Evolutionary conservation across 1,140 invertebrate species (phyloP), one percentile per base, ranked within the genome.

Genomic region (Eubasilissa regina): DNA sequence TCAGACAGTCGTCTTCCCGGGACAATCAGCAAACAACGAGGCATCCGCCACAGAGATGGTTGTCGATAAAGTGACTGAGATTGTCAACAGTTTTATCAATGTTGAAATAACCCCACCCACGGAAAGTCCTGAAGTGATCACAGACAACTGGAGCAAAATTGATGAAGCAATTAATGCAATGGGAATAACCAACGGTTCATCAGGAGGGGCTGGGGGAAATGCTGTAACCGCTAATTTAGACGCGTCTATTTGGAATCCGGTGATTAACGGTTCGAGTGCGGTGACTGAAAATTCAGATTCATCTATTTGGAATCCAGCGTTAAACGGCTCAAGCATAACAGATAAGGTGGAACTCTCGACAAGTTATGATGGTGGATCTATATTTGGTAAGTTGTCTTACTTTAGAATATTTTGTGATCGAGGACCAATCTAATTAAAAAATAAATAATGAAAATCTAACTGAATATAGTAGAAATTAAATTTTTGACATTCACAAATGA

Each of bases 161-260:
- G 35, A 77, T n/a, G 75, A 77, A 0, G 75, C 75, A 10, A 47
- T 43, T 3, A 66, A 77, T 10, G 75, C 75, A 12, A 44, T 77
- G 44, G 58, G 62, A n/a, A 60, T 45, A 0, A 8, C 9, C 44
- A 35, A 73, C 11, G 19, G 48, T 0, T 21, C 17, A 11, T 8
- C 47, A 25, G 13, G 6, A 4, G 19, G 64, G 12, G 44, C 43
- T 8, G 64, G 13, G 6, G 44, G 64, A 8, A 44, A 17, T 45
- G 64, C 64, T 1, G 48, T 51, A 12, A 51, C n/a, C 9, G 48
- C 11, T 13, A 51, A 15, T 3, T 13, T 15, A 12, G 48, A 51
- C n/a, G 48, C 48, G 25, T 35, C 25, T 35, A 51, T 51, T 13
- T 51, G 11, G 48, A 15, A 51, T n/a, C 55, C 48, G 48, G n/a